These are phyloP conservation scores for Enteromius mattozi DNA, from an alignment of 2,797 vertebrate genomes.

Conservation along the genomic window DNA sequence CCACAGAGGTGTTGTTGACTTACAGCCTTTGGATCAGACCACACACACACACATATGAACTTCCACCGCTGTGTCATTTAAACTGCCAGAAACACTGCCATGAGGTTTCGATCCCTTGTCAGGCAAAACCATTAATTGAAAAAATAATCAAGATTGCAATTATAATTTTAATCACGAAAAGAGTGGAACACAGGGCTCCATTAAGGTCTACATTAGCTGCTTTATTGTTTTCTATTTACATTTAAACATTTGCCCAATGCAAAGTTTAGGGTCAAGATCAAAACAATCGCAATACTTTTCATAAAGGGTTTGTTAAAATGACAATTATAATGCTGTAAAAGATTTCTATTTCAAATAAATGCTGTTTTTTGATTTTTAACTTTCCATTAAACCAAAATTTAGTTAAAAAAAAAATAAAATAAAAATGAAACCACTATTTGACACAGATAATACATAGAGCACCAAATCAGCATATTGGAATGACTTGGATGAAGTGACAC, in stretches of 20 bases:
- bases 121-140: background rate
- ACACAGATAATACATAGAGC: too few species aligned
- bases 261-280: background rate
- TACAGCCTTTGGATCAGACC: background rate
- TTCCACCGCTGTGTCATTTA: background rate
- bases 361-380: background rate
- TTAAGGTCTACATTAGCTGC: background rate
- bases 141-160: background rate
- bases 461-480: too few species aligned
- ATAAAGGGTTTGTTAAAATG: background rate
- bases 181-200: background rate
- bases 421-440: too few species aligned
- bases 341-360: background rate
- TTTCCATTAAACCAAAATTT: too few species aligned
- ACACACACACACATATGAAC: background rate
- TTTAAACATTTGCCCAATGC: background rate
- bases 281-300: background rate
- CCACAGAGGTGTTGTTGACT: background rate
- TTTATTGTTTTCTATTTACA: background rate
- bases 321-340: background rate
- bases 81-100: too few species aligned
- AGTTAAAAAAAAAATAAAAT: too few species aligned
- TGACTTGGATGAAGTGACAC: too few species aligned
- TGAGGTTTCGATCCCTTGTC: background rate
- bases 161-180: background rate